Evolutionary conservation across 2,888 invertebrate species (phyloP).

Genomic region (Dioctria linearis): DNA sequence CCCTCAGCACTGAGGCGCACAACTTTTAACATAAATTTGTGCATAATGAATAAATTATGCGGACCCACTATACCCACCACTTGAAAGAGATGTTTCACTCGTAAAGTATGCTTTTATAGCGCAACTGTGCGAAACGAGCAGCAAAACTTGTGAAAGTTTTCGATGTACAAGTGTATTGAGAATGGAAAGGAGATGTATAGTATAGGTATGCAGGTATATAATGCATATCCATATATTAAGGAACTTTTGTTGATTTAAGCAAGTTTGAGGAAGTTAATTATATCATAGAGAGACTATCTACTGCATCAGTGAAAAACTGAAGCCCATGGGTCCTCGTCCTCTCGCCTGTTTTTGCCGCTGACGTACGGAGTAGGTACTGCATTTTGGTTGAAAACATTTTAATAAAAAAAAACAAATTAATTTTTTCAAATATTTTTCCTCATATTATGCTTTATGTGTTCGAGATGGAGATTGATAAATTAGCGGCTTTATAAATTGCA

Average conservation of each 20-base stretch:
- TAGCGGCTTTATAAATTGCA: too few relatives aligned
- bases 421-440: too few relatives aligned
- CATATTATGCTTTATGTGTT: too few relatives aligned
- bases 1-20: slow-evolving; percentile 48
- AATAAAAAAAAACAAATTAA: too few relatives aligned
- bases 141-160: slow-evolving; percentile 33
- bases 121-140: slow-evolving; percentile 1
- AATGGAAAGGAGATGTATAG: too few relatives aligned
- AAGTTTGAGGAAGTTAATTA: slow-evolving; percentile 46
- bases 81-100: slow-evolving; percentile 32
- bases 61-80: slow-evolving; percentile 14
- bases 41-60: slow-evolving; percentile 63
- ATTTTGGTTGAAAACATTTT: too few relatives aligned
- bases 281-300: background rate
- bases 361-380: too few relatives aligned
- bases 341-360: too few relatives aligned
- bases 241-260: slow-evolving; percentile 37
- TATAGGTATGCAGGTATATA: slow-evolving; percentile 18
- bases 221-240: slow-evolving; percentile 29
- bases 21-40: slow-evolving; percentile 63
- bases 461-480: too few relatives aligned
- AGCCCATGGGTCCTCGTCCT: too few relatives aligned
- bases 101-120: slow-evolving; percentile 36
- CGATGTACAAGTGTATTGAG: slow-evolving; percentile 13
- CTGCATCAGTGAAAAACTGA: background rate